These are phyloP conservation scores for Amphipoea oculea DNA, from an alignment of 2,888 invertebrate genomes.

Conservation along the genomic window DNA sequence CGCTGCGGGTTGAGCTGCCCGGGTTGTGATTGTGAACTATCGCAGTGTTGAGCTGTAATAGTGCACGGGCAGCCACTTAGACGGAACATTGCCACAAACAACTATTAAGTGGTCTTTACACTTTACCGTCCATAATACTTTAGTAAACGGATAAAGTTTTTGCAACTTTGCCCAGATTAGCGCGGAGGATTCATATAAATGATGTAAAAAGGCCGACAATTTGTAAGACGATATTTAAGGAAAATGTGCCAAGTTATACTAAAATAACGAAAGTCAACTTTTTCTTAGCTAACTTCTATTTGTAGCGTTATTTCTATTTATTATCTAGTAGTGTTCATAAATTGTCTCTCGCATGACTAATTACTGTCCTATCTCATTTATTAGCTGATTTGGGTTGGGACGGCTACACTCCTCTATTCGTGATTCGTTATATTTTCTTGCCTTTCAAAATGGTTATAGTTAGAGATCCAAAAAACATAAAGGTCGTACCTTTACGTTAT, in stretches of 20 bases:
- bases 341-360: too few relatives aligned
- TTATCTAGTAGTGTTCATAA: not conserved
- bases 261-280: not conserved
- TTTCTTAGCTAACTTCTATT: not conserved
- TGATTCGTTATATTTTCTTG: too few relatives aligned
- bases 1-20: constrained; percentile 6
- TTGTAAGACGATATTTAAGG: not conserved
- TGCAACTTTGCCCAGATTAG: not conserved
- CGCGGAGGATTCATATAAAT: not conserved
- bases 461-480: too few relatives aligned
- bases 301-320: not conserved
- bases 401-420: too few relatives aligned
- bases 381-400: too few relatives aligned
- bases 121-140: constrained; percentile 31
- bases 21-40: constrained; percentile 5
- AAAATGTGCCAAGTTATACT: not conserved
- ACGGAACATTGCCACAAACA: constrained; percentile 26
- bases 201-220: constrained; percentile 5
- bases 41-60: constrained; percentile 27
- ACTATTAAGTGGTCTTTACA: constrained; percentile 51
- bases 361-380: too few relatives aligned
- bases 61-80: constrained; percentile 19
- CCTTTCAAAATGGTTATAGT: too few relatives aligned
- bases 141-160: constrained; percentile 26
- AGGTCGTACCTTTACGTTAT: too few relatives aligned